Evolutionary conservation across 2,888 invertebrate species (phyloP), one percentile per base, ranked within the genome.

Genomic region (Kuschelorhynchus macadamiae): DNA sequence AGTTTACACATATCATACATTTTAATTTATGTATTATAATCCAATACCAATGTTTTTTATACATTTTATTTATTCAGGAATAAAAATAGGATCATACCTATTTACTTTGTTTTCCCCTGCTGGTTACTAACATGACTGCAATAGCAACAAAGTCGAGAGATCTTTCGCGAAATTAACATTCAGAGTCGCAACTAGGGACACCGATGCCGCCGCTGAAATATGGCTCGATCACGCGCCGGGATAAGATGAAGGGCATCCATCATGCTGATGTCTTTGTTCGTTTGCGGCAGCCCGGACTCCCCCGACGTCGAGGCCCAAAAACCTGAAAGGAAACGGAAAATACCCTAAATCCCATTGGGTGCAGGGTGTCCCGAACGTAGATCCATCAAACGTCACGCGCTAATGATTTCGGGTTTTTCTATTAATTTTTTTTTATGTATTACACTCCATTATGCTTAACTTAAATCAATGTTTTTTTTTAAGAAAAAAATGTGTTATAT

Each of bases 241-340:
- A 83, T 82, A 83, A 84, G 84, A 85, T 84, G 85, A 84, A 84
- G 83, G 81, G 80, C 81, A 85, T 84, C 81, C 83, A 84, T 85
- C 84, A 85, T 85, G 81, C 83, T 84, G 84, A 84, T 84, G 84
- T 84, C 85, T 85, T 84, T 84, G 84, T 85, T 85, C 84, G 81
- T 80, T 79, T 81, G 74, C 78, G 79, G 78, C 81, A 78, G 77
- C 77, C 77, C 62, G 25, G 49, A 76, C 78, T 77, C 73, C 72
- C 70, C 67, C 65, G 61, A 63, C 62, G 67, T 49, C 42, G 55
- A 33, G 49, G 50, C 49, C 61, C 32, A 55, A 65, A 65, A 69
- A 65, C 65, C 69, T 65, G 65, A 65, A 68, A 57, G 68, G 68
- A 71, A 77, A 73, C 77, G 77, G 73, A 80, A 81, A 79, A 80